Conservation (phyloP, 2,113 vertebrate genomes). For the Oxyura jamaicensis region DNA sequence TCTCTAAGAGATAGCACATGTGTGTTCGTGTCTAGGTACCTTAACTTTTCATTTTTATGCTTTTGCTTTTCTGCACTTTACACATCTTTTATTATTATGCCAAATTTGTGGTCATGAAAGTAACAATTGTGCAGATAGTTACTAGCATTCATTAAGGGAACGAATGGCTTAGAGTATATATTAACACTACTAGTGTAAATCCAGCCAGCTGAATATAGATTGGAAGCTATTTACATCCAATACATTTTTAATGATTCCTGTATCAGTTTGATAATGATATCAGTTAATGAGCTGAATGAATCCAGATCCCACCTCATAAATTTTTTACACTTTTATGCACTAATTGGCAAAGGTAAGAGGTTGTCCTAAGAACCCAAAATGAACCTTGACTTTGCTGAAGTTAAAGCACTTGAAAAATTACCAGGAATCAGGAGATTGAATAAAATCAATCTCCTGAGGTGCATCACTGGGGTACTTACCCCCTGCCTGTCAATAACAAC, state of each 20-base stretch:
- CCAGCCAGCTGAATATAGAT: conserved; percentile 37
- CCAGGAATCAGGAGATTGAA: neutral
- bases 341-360: conserved; percentile 26
- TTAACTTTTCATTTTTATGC: neutral
- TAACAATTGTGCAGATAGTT: neutral
- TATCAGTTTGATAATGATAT: conserved; percentile 61
- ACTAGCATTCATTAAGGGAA: neutral
- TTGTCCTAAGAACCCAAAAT: neutral
- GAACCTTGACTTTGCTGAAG: neutral
- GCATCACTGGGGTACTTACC: neutral
- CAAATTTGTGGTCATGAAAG: neutral
- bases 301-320: conserved; percentile 32
- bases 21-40: neutral
- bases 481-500: neutral
- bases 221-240: conserved; percentile 58
- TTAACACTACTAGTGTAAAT: conserved; percentile 37
- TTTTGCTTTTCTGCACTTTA: neutral
- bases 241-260: conserved; percentile 64
- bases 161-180: conserved; percentile 8
- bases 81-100: neutral
- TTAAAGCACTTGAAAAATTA: neutral
- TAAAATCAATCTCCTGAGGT: neutral
- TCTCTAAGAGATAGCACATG: neutral
- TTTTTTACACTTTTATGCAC: conserved; percentile 13
- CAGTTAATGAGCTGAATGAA: conserved; percentile 58